Evolutionary conservation across 2,113 vertebrate species (phyloP), one percentile per base, ranked within the genome.

Genomic region (Athene noctua): DNA sequence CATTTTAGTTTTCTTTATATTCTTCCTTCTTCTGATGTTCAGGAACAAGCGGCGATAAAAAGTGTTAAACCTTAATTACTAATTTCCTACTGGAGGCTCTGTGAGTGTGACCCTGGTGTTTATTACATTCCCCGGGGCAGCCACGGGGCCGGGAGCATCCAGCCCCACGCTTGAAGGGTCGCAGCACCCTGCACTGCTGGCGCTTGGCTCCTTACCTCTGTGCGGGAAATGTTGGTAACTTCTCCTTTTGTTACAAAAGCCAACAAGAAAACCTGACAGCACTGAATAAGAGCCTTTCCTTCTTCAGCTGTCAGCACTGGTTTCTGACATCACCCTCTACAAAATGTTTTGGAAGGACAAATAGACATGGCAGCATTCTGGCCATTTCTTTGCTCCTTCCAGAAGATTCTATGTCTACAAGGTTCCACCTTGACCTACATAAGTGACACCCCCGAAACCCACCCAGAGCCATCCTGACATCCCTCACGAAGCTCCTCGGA

Each of bases 401-500:
- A 57, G 34, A 21, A 87, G 42, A 17, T 9, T 29, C 71, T 19
- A 12, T 10, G 7, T 26, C 49, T 18, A 7, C 27, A 20, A 85
- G 32, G 36, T 47, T 25, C 27, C 51, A 61, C 27, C 14, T 57
- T 0, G 1, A 11, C 25, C 16, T 80, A 29, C 12, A 30, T 5
- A 29, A n/a, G 6, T 49, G 14, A 40, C 15, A 4, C 25, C 9
- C 34, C 26, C 7, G 23, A 38, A 62, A 52, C 25, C 34, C 6
- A 1, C 21, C 20, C 2, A 0, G 16, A 46, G 73, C 21, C 13
- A 2, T 7, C 36, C 15, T 2, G 2, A 9, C 5, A 7, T 18
- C 20, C 30, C 17, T 46, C 2, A 0, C 1, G 5, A 74, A 87
- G 73, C 8, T 11, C 13, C 30, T 52, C 25, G 26, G 42, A 47